Evolutionary conservation across 2,888 invertebrate genomes (phyloP), one percentile per base, ranked within the genome.

Genomic region (Synergus umbraculus): DNA sequence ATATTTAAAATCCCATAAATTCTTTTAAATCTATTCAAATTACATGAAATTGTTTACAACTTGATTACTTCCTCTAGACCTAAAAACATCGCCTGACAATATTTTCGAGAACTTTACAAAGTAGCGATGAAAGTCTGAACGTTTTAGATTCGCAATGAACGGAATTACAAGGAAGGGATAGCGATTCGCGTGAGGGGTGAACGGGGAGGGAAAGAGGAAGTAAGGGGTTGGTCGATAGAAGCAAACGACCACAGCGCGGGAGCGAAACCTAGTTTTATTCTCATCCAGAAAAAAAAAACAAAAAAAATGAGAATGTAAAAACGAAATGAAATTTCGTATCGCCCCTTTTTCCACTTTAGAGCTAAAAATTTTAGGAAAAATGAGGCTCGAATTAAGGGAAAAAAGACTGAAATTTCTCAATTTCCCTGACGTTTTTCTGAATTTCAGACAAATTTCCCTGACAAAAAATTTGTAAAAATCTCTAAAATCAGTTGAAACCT

Each of bases 141-240:
- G 5, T 67, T 67, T 43, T 46, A 67, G 49, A 69, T 8, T 69
- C 8, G 29, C 49, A 69, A 49, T 49, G 29, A 49, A 69, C 15
- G 37, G 46, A 29, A 69, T 22, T 49, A 54, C 15, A 69, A 49
- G 77, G 65, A 60, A 79, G 78, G 78, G 76, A 60, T 79, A 79
- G 80, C 69, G 76, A 82, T 69, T 77, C 81, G 82, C 80, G 79
- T 76, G 78, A 82, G 83, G 85, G 80, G 83, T 81, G 81, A 77
- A 79, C 79, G 81, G 79, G 78, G 82, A 80, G 84, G 76, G 79
- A 79, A 82, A 69, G 77, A 79, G 82, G 69, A 79, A 81, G 82
- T 82, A 84, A 81, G 82, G 85, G 85, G 86, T 84, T 86, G 87
- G 86, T 86, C 86, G 85, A 87, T 87, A 87, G 86, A 82, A 79